phyloP scores from a whole-genome alignment of 2,797 vertebrate species.

The Halcyon badia region DNA sequence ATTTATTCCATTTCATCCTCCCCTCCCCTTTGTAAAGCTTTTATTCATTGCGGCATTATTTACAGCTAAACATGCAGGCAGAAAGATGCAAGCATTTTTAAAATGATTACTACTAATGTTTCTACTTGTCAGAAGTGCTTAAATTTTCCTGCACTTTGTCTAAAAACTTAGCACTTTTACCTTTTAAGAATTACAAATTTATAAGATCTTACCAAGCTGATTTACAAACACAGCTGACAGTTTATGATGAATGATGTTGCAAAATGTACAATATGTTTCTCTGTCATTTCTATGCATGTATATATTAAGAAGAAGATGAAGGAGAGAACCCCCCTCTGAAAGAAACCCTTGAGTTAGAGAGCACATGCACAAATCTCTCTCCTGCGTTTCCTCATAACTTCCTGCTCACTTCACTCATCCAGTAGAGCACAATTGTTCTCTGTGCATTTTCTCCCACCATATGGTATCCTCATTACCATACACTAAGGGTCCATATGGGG shows the following conservation, averaged over 20 bases:
- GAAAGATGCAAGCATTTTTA: constrained; percentile 81
- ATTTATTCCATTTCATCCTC: constrained; percentile 73
- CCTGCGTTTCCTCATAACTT: constrained; percentile 71
- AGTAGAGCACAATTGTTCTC: constrained; percentile 84
- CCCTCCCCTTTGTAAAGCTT: constrained; percentile 73
- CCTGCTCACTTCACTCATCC: constrained; percentile 78
- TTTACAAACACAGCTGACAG: constrained; percentile 85
- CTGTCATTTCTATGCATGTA: constrained; percentile 75
- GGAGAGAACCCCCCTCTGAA: constrained; percentile 68
- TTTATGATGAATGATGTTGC: constrained; percentile 82
- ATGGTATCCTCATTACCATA: constrained; percentile 88
- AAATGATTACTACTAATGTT: constrained; percentile 85
- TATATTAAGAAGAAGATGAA: constrained; percentile 79
- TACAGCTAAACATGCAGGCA: constrained; percentile 82
- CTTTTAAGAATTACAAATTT: constrained; percentile 84
- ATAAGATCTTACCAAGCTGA: constrained; percentile 81
- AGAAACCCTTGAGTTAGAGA: constrained; percentile 76
- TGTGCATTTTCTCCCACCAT: constrained; percentile 84
- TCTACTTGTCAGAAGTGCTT: constrained; percentile 83
- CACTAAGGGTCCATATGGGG: constrained; percentile 88
- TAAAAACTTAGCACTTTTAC: constrained; percentile 84
- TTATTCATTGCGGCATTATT: constrained; percentile 80
- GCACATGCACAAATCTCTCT: constrained; percentile 67
- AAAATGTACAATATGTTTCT: constrained; percentile 81
- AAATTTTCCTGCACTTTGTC: constrained; percentile 84